Conservation (phyloP, 2,113 vertebrate genomes). For the Oxygymnocypris stewartii region DNA sequence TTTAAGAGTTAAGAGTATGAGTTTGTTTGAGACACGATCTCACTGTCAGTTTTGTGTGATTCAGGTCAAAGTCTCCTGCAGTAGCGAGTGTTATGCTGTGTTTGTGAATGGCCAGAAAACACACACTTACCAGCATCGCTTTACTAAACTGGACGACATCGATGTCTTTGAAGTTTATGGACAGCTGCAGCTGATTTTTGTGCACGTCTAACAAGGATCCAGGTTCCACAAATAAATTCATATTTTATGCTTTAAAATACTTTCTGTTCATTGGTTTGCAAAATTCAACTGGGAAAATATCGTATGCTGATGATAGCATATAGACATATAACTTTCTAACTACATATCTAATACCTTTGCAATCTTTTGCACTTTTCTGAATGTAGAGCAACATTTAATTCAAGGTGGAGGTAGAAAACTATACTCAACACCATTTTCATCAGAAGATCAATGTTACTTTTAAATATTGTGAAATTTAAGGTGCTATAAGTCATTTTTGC, state of each 20-base stretch:
- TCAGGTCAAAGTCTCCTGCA: slow-evolving; percentile 70
- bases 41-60: neutral
- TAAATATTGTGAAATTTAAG: neutral
- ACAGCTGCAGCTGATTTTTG: slow-evolving; percentile 66
- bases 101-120: slow-evolving; percentile 65
- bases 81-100: slow-evolving; percentile 69
- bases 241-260: neutral
- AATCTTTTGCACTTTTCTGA: no score
- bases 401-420: no score
- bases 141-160: slow-evolving; percentile 54
- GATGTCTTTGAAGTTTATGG: slow-evolving; percentile 66
- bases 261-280: no score
- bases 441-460: neutral
- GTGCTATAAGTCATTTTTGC: neutral
- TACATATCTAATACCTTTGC: no score
- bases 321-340: neutral
- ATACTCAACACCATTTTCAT: no score
- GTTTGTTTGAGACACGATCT: neutral
- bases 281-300: no score
- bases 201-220: slow-evolving; percentile 31
- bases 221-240: neutral
- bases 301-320: neutral
- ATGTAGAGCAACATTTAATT: no score
- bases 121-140: slow-evolving; percentile 64
- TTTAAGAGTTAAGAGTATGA: neutral